These are phyloP conservation scores for Podotricha telesiphe DNA, from an alignment of 2,888 invertebrate genomes.

Conservation along the genomic window DNA sequence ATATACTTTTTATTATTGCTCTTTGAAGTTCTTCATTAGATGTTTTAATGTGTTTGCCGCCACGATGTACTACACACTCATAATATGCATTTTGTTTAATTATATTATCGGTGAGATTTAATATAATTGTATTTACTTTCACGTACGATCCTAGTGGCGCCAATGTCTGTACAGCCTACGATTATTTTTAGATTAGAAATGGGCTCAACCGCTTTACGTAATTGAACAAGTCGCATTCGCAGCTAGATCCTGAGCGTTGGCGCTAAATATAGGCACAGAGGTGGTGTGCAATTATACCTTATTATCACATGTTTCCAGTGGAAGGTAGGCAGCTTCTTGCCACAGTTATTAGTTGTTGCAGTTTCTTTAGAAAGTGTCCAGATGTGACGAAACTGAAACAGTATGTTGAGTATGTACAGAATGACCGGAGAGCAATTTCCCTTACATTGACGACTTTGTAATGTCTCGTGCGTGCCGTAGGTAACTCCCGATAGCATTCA, in stretches of 20 bases:
- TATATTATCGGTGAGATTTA: constrained; percentile 48
- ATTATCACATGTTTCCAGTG: constrained; percentile 82
- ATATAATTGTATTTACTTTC: constrained; percentile 79
- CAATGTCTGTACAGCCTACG: constrained; percentile 79
- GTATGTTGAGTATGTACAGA: constrained; percentile 70
- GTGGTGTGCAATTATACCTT: constrained; percentile 80
- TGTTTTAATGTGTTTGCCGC: constrained; percentile 9
- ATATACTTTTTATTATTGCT: constrained; percentile 11
- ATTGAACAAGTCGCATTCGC: constrained; percentile 80
- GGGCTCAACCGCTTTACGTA: constrained; percentile 84
- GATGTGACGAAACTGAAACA: constrained; percentile 78
- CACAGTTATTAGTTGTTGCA: constrained; percentile 67
- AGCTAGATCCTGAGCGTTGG: constrained; percentile 78
- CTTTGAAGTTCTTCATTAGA: constrained; percentile 24
- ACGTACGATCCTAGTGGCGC: constrained; percentile 79
- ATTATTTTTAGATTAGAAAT: constrained; percentile 85
- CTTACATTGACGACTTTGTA: constrained; percentile 66
- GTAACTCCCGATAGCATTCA: constrained; percentile 50
- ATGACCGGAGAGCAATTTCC: constrained; percentile 64
- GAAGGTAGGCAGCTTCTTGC: constrained; percentile 70
- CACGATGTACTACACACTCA: constrained; percentile 16
- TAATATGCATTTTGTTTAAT: constrained; percentile 45
- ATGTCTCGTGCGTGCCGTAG: constrained; percentile 73
- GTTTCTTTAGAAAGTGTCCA: constrained; percentile 81
- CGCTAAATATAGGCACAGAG: constrained; percentile 81